Conservation (phyloP, 1,140 invertebrate genomes). For the Luehdorfia chinensis region DNA sequence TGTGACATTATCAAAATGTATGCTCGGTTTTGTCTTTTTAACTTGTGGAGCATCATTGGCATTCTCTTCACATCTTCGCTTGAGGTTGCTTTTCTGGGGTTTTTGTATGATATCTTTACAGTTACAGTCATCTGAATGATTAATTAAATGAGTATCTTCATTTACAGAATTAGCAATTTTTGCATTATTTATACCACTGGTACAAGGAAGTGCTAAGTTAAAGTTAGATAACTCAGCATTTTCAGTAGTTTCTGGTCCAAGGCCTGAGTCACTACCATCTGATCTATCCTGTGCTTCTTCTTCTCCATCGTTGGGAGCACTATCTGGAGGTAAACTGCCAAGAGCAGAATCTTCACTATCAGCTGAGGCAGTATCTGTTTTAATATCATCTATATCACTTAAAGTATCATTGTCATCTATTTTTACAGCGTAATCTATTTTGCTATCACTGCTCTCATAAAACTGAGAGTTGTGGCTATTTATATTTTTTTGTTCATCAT, state of each 20-base stretch:
- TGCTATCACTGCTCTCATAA: slow-evolving; percentile 72
- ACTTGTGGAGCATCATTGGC: slow-evolving; percentile 34
- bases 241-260: slow-evolving; percentile 81
- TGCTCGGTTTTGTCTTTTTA: slow-evolving; percentile 85
- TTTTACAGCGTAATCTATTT: slow-evolving; percentile 69
- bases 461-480: slow-evolving; percentile 66
- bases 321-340: slow-evolving; percentile 67
- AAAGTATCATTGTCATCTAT: slow-evolving; percentile 71
- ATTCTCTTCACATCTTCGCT: slow-evolving; percentile 56
- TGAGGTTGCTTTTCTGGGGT: slow-evolving; percentile 59
- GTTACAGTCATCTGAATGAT: slow-evolving; percentile 27
- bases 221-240: slow-evolving; percentile 66
- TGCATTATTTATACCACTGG: slow-evolving; percentile 60
- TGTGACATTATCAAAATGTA: slow-evolving; percentile 94
- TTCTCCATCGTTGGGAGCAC: slow-evolving; percentile 53
- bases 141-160: slow-evolving; percentile 21
- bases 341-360: slow-evolving; percentile 75
- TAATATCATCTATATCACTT: slow-evolving; percentile 75
- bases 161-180: slow-evolving; percentile 55
- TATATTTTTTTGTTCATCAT: slow-evolving; percentile 61
- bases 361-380: slow-evolving; percentile 73
- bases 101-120: slow-evolving; percentile 24
- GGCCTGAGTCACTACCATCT: slow-evolving; percentile 89
- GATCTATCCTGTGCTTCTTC: slow-evolving; percentile 78
- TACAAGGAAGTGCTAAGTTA: slow-evolving; percentile 44